Percentiles rank a stretch among this genome's conserved stretches.
Evolutionary conservation across 2,797 vertebrate genomes (phyloP).

Genomic region (Argya squamiceps): DNA sequence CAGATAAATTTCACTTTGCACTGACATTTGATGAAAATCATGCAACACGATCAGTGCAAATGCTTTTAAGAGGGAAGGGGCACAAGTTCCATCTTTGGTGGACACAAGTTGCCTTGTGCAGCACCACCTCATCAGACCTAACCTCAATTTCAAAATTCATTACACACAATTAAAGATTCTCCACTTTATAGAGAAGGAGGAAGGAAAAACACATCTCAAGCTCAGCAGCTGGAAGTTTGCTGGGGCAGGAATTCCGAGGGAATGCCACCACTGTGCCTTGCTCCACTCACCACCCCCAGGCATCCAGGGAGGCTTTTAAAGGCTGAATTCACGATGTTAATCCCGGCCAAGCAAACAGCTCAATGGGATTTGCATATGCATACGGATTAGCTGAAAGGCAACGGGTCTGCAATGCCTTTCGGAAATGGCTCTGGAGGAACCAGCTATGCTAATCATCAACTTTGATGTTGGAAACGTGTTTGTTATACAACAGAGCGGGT

Average conservation of each 20-base stretch:
- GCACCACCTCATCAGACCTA: background rate
- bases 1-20: background rate
- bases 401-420: background rate
- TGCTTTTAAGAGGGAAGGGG: background rate
- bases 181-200: rapidly evolving
- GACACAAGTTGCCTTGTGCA: background rate
- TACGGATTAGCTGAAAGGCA: background rate
- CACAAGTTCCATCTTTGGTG: background rate
- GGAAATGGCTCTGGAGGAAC: background rate
- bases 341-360: background rate
- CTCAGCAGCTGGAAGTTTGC: rapidly evolving
- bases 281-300: background rate
- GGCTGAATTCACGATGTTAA: background rate
- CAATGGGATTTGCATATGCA: slow-evolving; percentile 49
- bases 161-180: rapidly evolving
- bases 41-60: rapidly evolving
- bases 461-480: slow-evolving; percentile 16
- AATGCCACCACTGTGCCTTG: background rate
- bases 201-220: rapidly evolving
- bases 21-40: rapidly evolving
- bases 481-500: background rate
- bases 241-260: background rate
- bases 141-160: background rate
- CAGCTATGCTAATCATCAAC: slow-evolving; percentile 31
- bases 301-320: background rate